A percentile compares a stretch with the other conserved stretches of the same genome.
phyloP scores from a whole-genome alignment of 1,140 invertebrate species.

The Drosophila azteca region DNA sequence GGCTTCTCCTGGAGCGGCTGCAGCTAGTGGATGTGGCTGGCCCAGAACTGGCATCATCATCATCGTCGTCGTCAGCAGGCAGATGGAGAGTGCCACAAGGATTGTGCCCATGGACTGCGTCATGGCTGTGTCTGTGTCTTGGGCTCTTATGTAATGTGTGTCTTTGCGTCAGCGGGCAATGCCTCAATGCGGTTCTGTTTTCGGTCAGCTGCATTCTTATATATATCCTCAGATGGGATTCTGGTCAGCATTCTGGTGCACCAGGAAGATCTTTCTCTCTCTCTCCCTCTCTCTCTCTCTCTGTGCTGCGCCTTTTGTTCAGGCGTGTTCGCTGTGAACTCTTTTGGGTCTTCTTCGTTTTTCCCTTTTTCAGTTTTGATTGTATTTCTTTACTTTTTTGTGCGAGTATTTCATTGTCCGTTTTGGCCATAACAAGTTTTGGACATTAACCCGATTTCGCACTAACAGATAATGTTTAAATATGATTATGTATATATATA shows the following conservation, averaged over 20 bases:
- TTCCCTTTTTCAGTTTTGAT: neutral
- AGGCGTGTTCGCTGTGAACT: neutral
- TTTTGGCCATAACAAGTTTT: conserved; percentile 70
- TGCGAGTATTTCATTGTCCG: conserved; percentile 4
- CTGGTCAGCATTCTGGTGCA: neutral
- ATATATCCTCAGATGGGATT: conserved; percentile 35
- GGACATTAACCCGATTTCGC: conserved; percentile 73
- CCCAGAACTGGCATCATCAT: neutral
- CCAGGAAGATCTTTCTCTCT: conserved; percentile 9
- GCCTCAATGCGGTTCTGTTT: neutral
- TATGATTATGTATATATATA: neutral
- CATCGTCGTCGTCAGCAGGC: neutral
- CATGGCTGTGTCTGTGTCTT: conserved; percentile 1
- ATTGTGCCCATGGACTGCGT: conserved; percentile 1
- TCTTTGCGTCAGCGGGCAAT: conserved; percentile 5
- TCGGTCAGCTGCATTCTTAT: conserved; percentile 26
- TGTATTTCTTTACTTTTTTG: conserved; percentile 2
- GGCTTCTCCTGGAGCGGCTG: neutral
- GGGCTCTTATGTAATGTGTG: conserved; percentile 1
- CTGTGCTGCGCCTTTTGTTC: neutral
- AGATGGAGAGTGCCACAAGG: neutral
- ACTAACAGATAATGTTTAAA: conserved; percentile 28
- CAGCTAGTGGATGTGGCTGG: neutral
- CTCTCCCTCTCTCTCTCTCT: no score
- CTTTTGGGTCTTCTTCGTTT: neutral